These are phyloP conservation scores for Thomomys bottae DNA, from an alignment of 2,113 vertebrate species.

Conservation along the genomic window DNA sequence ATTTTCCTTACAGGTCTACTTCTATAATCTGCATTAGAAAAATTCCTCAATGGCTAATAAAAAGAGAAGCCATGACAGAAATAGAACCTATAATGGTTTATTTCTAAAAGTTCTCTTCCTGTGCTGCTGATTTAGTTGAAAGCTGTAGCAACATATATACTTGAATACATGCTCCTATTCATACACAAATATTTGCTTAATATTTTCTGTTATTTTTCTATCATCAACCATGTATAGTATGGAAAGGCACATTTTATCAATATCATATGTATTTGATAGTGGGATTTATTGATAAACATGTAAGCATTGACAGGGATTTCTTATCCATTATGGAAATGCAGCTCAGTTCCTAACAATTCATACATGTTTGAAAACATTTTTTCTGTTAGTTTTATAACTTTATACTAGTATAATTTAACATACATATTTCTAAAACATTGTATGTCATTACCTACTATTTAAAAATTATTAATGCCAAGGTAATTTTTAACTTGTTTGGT, in stretches of 20 bases:
- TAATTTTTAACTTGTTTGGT: neutral
- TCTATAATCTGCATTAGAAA: slow-evolving; percentile 20
- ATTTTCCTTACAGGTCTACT: neutral
- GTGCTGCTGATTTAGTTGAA: neutral
- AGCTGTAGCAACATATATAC: neutral
- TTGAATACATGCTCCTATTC: neutral
- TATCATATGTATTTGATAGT: neutral
- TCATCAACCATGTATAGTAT: neutral
- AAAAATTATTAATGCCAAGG: neutral
- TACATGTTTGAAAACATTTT: slow-evolving; percentile 2
- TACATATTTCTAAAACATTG: slow-evolving; percentile 11
- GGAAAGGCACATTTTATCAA: neutral
- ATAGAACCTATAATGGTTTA: neutral
- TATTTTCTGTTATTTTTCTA: neutral
- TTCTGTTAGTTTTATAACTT: neutral
- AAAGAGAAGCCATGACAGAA: neutral
- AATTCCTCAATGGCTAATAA: neutral
- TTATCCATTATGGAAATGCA: neutral
- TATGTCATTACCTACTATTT: neutral
- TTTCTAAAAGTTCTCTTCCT: neutral
- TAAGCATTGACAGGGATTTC: neutral
- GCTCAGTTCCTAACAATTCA: neutral
- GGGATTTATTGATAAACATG: neutral
- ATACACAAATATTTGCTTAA: neutral
- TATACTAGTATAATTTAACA: neutral